Base-by-base conservation (phyloP, 2,113 vertebrate genomes). In the Siniperca chuatsi region DNA sequence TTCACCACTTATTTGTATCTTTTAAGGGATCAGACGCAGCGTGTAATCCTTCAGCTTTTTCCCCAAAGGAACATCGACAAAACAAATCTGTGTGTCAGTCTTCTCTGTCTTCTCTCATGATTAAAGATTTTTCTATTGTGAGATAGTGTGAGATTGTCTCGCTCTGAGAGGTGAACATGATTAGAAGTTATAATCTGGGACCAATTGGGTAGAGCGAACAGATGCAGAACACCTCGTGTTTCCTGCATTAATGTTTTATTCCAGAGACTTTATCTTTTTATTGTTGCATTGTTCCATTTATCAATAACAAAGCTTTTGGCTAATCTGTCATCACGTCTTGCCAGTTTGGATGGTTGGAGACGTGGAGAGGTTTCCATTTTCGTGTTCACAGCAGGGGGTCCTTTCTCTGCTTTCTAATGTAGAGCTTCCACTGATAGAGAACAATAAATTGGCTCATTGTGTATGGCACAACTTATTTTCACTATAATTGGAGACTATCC, bases 281-380 rank as follows among this genome's bases (percentile, higher is more conserved):
- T 62, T 12, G 54, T 68, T 20, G 80, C 70, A 37, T 77, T 29
- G 85, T 78, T 90, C 70, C 50, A 33, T 80, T 82, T 73, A 6
- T 83, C 74, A 21, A 67, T 84, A 81, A 73, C 79, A 85, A 79
- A 80, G 62, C 76, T 88, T 87, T 94, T 93, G 92, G 91, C 92
- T 88, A 74, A 83, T 86, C 72, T 57, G 79, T 78, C 67, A 11
- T 44, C 55, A 40, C 46, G 37, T 78, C 58, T 78, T 95, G 94
- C 93, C 94, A 94, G 93, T 92, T 94, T 93, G 92, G 87, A 93
- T 18, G 83, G 64, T 76, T 85, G 72, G 37, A 81, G 82, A 85
- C 72, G 70, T 52, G 86, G 88, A 90, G 87, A 90, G 87, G 88
- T 94, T 93, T 92, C 73, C 87, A 79, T 82, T 75, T 90, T 89